Evolutionary conservation across 2,888 invertebrate genomes (phyloP), one percentile per base, ranked within the genome.

Genomic region (Scaptodrosophila latifasciaeformis): DNA sequence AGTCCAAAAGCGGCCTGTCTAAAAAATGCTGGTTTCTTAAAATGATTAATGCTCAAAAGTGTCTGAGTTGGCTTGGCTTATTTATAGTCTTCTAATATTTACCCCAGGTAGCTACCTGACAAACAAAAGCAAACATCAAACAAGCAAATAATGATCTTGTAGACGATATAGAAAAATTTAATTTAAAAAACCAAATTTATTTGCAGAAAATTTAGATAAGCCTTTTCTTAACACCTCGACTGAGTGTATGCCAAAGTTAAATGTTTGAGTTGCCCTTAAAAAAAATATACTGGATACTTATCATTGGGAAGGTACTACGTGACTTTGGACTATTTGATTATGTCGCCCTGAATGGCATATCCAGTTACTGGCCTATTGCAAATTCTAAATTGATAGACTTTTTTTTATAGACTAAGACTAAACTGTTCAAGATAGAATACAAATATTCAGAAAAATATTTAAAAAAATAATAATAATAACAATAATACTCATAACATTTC

Each of bases 401-500:
- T 40, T 12, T 40, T 21, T 17, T 1, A 17, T 40, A 40, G 40
- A 21, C 40, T 21, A 21, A n/a, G 17, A 40, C 10, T n/a, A 24
- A 24, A 24, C 24, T 7, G 7, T 24, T 24, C 24, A 3, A 24
- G 7, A 5, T 24, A 5, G 24, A 7, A 24, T 3, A 24, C 24
- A 24, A 24, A 24, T 7, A 24, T 24, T 24, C 4, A 3, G 24
- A 24, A 24, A 5, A 7, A 24, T 24, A 24, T 7, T 24, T 24
- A 7, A 7, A 24, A 7, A 5, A 31, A 31, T 19, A 10, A 40
- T 21, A 40, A 40, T 19, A 18, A 37, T 9, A 10, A 2, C 7
- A 2, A 4, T 12, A 7, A 6, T 71, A 75, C 75, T 81, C 27
- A 4, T 12, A 7, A 6, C 75, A 75, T 82, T 81, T 76, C 82